Evolutionary conservation across 2,113 vertebrate genomes (phyloP).

Genomic region (Sus scrofa): T2T-Sscrofa CM000816.6:8758501-8759000

Average conservation of each 20-base stretch:
- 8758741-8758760: conserved; percentile 62
- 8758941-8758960: not conserved
- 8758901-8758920: not conserved
- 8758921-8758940: conserved; percentile 11
- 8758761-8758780: not conserved
- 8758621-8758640: conserved; percentile 74
- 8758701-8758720: conserved; percentile 29
- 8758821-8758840: not conserved
- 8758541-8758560: not conserved
- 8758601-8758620: not conserved
- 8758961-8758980: conserved; percentile 17
- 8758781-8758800: not conserved
- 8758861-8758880: not conserved
- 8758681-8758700: not conserved
- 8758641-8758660: not conserved
- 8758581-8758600: conserved; percentile 45
- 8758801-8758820: not conserved
- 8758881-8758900: not conserved
- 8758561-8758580: conserved; percentile 61
- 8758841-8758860: conserved; percentile 51
- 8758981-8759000: conserved; percentile 80
- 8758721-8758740: not conserved
- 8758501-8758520: conserved; percentile 34
- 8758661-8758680: conserved; percentile 4
- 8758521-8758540: conserved; percentile 70